Evolutionary conservation across 2,113 vertebrate genomes (phyloP), one percentile per base, ranked within the genome.

Genomic region (Cololabis saira): DNA sequence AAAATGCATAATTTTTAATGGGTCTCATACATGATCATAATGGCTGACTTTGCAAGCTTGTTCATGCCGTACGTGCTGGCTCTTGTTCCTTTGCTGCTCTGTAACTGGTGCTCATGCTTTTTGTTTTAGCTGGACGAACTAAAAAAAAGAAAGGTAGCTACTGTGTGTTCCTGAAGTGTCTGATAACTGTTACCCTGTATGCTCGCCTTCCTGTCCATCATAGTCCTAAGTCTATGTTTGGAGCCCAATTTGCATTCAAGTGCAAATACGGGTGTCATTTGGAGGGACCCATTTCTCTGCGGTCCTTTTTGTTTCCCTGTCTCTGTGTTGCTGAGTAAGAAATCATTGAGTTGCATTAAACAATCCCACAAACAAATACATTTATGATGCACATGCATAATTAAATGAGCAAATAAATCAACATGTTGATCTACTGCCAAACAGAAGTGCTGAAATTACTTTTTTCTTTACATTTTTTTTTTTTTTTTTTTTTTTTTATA

Each of bases 101-200:
- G 82, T 89, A 84, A 90, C 85, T 18, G 83, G 21, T 88, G 73
- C 76, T 50, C 86, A 56, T 91, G 80, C 87, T 92, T 90, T 87
- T 90, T 92, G 87, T 94, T 94, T 90, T 91, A 94, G 93, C 91
- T 86, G 91, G 91, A 92, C 90, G 80, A 68, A 80, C 87, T 71
- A 92, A 88, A 89, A 91, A 91, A 88, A 87, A 88, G 77, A 93
- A 86, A 93, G 93, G 92, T 94, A 93, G 87, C 82, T 87, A 73
- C 73, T 68, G 67, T 47, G 0, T 84, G 67, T 84, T 41, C 70
- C 55, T 74, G 51, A 65, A 67, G 61, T 67, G 69, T 80, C 22
- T 65, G 61, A 1, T 60, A 12, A 60, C 43, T 57, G 52, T 78
- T 24, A 42, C 70, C 61, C 27, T 1, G 16, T 82, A 61, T 66